Evolutionary conservation across 2,888 invertebrate species (phyloP).

Genomic region (Pseudeuparius sepicola): DNA sequence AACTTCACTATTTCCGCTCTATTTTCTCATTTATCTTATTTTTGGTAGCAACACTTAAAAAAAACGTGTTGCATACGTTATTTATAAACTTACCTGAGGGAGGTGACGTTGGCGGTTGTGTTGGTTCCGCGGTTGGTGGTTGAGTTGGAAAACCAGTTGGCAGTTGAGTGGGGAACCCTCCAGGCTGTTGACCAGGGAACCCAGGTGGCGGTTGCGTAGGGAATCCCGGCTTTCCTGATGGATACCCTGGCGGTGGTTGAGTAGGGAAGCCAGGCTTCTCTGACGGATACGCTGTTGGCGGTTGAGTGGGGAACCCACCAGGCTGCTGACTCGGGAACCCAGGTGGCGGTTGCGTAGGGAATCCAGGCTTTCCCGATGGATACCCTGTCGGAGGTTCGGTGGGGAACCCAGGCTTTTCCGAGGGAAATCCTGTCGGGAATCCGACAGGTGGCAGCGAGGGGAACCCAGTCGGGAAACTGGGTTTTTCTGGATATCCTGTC

Average conservation of each 20-base stretch:
- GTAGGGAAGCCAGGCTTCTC: slow-evolving; percentile 14
- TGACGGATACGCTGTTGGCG: slow-evolving; percentile 9
- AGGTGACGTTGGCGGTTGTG: no score
- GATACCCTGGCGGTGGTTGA: slow-evolving; percentile 14
- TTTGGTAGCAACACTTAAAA: no score
- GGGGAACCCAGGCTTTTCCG: slow-evolving; percentile 16
- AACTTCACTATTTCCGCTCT: no score
- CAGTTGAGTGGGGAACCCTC: slow-evolving; percentile 4
- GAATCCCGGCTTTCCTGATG: slow-evolving; percentile 11
- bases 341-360: slow-evolving; percentile 5
- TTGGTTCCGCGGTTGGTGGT: slow-evolving; percentile 10
- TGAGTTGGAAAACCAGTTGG: background rate
- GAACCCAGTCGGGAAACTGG: slow-evolving; percentile 12
- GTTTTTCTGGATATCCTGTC: slow-evolving; percentile 15
- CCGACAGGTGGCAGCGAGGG: slow-evolving; percentile 16
- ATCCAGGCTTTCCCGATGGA: slow-evolving; percentile 5
- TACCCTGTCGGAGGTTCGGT: slow-evolving; percentile 12
- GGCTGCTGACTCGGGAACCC: slow-evolving; percentile 7
- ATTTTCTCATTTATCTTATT: no score
- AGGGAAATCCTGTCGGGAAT: slow-evolving; percentile 15
- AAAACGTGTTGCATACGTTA: no score
- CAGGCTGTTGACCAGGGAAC: slow-evolving; percentile 9
- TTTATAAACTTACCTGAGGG: no score
- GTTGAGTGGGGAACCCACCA: slow-evolving; percentile 8
- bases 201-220: slow-evolving; percentile 14